These are phyloP conservation scores for Bergia puertoricense DNA, from an alignment of 92 coral and sea anemone species.

Conservation along the genomic window DNA sequence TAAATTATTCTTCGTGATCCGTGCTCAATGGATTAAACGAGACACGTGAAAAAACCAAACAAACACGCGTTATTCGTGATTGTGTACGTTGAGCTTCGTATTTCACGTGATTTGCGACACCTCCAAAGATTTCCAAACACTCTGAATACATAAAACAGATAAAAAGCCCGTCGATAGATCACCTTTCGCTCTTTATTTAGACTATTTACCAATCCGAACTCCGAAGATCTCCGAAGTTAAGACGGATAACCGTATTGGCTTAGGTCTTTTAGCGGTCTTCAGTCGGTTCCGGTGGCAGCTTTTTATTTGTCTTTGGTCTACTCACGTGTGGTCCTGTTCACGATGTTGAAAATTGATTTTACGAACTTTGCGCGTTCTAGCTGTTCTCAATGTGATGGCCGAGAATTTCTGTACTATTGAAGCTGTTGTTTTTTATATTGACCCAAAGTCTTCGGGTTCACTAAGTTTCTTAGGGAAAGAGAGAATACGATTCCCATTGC, in stretches of 20 bases:
- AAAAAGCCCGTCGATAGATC: background rate
- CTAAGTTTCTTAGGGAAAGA: slow-evolving; percentile 5
- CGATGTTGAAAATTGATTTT: background rate
- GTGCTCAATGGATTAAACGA: slow-evolving; percentile 8
- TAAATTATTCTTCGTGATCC: slow-evolving; percentile 19
- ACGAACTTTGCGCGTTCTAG: background rate
- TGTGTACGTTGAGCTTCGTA: background rate
- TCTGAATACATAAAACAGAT: background rate
- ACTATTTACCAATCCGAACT: background rate
- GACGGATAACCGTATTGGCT: background rate
- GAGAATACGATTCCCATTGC: slow-evolving; percentile 17
- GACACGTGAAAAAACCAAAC: slow-evolving; percentile 12
- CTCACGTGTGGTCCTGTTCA: slow-evolving; percentile 16
- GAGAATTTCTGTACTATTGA: background rate
- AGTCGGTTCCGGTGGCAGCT: slow-evolving; percentile 13
- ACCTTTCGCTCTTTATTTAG: background rate
- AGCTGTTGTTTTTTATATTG: slow-evolving; percentile 12
- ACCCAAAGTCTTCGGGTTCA: slow-evolving; percentile 8
- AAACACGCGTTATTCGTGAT: slow-evolving; percentile 16
- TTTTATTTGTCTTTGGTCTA: slow-evolving; percentile 3
- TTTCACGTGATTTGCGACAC: slow-evolving; percentile 11
- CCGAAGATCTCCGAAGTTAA: background rate
- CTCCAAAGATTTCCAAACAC: background rate
- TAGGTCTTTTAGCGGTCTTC: slow-evolving; percentile 8
- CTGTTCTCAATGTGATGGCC: background rate